Percentiles rank a stretch among this genome's conserved stretches.
phyloP scores from a whole-genome alignment of 2,113 vertebrate species.

The Pterocles orientalis region DNA sequence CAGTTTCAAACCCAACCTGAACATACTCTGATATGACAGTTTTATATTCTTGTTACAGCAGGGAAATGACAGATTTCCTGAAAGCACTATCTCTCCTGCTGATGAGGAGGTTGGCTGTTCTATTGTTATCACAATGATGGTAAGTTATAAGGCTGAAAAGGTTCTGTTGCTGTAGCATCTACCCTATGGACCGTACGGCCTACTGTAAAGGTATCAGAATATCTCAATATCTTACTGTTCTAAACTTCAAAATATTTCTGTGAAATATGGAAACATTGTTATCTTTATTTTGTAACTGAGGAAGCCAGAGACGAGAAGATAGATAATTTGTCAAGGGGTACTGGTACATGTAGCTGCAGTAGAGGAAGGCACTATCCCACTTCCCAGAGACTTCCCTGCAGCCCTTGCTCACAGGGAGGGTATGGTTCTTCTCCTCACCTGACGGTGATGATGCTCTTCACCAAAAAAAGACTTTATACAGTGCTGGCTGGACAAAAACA shows the following conservation, averaged over 20 bases:
- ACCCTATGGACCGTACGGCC: background rate
- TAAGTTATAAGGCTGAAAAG: background rate
- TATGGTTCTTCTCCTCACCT: background rate
- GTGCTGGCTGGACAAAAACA: background rate
- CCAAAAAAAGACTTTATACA: background rate
- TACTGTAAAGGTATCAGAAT: background rate
- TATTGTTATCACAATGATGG: background rate
- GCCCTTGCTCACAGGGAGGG: background rate
- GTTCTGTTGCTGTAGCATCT: background rate
- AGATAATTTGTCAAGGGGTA: background rate
- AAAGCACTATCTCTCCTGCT: background rate
- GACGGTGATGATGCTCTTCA: background rate
- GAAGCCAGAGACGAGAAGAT: background rate
- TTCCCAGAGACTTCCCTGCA: background rate
- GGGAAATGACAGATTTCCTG: background rate
- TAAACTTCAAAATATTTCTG: background rate
- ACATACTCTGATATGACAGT: background rate
- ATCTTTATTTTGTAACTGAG: background rate
- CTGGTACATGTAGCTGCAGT: background rate
- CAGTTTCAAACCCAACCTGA: background rate
- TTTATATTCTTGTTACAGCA: background rate
- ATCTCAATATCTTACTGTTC: background rate
- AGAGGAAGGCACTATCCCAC: background rate
- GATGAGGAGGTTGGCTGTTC: background rate
- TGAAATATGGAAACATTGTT: background rate